These are phyloP conservation scores for Chymomyza costata DNA, from an alignment of 1,140 invertebrate genomes.

Conservation along the genomic window DNA sequence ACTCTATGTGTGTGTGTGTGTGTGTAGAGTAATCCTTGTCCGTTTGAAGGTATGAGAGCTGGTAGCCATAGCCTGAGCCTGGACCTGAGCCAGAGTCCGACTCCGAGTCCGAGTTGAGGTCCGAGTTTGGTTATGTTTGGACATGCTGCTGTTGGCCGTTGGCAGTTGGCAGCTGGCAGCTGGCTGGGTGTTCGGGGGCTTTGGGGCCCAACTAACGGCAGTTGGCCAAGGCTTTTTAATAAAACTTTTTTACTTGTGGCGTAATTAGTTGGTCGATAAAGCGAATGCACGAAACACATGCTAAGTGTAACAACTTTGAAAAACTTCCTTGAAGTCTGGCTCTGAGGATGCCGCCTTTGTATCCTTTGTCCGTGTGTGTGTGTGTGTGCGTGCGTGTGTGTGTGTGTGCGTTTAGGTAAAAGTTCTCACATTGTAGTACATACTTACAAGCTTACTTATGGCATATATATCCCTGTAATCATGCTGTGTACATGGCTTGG, in stretches of 20 bases:
- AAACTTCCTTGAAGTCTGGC: conserved; percentile 2
- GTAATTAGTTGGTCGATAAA: conserved; percentile 24
- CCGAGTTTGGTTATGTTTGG: too few relatives aligned
- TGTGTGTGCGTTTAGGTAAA: conserved; percentile 13
- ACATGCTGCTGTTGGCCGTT: too few relatives aligned
- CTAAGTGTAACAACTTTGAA: conserved; percentile 15
- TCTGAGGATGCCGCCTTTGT: too few relatives aligned
- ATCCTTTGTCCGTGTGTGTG: conserved; percentile 2
- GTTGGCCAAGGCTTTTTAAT: conserved; percentile 24
- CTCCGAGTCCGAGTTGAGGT: too few relatives aligned
- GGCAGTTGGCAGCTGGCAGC: too few relatives aligned
- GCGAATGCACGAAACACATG: conserved; percentile 20
- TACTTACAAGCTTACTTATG: neutral
- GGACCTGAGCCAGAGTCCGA: too few relatives aligned
- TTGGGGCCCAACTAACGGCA: too few relatives aligned
- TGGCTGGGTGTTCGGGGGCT: too few relatives aligned
- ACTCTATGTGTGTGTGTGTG: too few relatives aligned
- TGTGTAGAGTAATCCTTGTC: too few relatives aligned
- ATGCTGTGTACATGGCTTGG: conserved; percentile 4
- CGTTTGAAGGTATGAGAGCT: too few relatives aligned
- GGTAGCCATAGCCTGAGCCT: too few relatives aligned
- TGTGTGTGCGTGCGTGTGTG: conserved; percentile 6
- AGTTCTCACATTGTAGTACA: conserved; percentile 7
- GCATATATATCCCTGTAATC: conserved; percentile 9
- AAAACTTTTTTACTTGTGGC: conserved; percentile 24